These are phyloP conservation scores for Coremacera marginata DNA, from an alignment of 2,888 invertebrate species.

Conservation along the genomic window DNA sequence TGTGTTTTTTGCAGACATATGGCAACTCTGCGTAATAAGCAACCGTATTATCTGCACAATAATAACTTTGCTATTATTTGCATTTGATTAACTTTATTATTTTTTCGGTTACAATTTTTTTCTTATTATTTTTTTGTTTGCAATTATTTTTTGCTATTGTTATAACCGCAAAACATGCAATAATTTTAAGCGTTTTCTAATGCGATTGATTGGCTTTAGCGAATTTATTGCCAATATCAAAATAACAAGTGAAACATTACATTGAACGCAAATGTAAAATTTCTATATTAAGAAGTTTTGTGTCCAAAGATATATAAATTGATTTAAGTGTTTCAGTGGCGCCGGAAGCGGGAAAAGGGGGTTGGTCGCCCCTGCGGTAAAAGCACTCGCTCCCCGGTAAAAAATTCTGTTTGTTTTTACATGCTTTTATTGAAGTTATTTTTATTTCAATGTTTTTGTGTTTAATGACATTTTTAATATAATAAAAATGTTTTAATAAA, in stretches of 20 bases:
- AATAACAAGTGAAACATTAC: neutral
- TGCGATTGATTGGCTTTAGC: neutral
- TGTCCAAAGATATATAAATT: neutral
- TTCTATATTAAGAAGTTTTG: neutral
- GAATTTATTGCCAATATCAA: slow-evolving; percentile 5
- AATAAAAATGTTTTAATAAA: too few relatives aligned
- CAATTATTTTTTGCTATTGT: neutral
- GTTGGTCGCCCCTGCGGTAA: too few relatives aligned
- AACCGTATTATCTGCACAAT: neutral
- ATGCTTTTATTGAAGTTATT: too few relatives aligned
- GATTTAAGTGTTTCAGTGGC: neutral
- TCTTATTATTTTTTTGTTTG: neutral
- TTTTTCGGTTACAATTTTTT: slow-evolving; percentile 2
- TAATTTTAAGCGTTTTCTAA: slow-evolving; percentile 22
- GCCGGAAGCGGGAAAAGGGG: too few relatives aligned
- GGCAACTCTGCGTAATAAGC: neutral
- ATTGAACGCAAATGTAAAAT: neutral
- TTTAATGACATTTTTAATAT: too few relatives aligned
- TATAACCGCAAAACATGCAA: slow-evolving; percentile 20
- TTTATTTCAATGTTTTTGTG: too few relatives aligned
- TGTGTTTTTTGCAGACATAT: neutral
- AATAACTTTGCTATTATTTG: neutral
- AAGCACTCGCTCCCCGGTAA: too few relatives aligned
- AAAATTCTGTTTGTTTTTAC: too few relatives aligned
- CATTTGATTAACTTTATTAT: slow-evolving; percentile 12